phyloP scores from a whole-genome alignment of 2,797 vertebrate genomes.

The Trachops cirrhosus region DNA sequence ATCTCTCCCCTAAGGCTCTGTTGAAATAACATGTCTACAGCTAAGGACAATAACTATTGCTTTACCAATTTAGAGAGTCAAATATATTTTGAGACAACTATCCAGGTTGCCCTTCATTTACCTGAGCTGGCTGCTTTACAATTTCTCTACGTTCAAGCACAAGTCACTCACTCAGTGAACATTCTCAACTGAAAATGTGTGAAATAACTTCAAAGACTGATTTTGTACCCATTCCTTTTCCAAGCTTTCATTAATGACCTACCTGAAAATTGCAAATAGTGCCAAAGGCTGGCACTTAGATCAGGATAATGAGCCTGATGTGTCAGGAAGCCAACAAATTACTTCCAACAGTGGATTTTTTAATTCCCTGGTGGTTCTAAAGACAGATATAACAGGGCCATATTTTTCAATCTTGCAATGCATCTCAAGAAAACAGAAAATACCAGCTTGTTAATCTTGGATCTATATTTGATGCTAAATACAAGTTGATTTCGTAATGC shows the following conservation, averaged over 20 bases:
- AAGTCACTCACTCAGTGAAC: conserved; percentile 25
- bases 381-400: conserved; percentile 1
- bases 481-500: conserved; percentile 11
- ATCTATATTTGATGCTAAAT: conserved; percentile 41
- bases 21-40: conserved; percentile 48
- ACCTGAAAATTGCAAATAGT: conserved; percentile 24
- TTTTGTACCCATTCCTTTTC: conserved; percentile 57
- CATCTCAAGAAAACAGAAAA: conserved; percentile 51
- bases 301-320: conserved; percentile 7
- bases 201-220: conserved; percentile 37
- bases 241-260: conserved; percentile 60
- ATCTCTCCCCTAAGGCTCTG: not conserved
- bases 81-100: not conserved
- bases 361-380: not conserved
- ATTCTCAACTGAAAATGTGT: conserved; percentile 48
- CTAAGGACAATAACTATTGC: not conserved
- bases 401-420: conserved; percentile 42
- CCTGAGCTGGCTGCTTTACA: not conserved
- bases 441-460: conserved; percentile 40
- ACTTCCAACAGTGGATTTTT: conserved; percentile 2
- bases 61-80: not conserved
- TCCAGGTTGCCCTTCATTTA: conserved; percentile 46
- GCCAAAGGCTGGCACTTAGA: conserved; percentile 57
- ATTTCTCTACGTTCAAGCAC: conserved; percentile 58
- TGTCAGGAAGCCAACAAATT: conserved; percentile 50